phyloP scores from a whole-genome alignment of 2,888 invertebrate genomes.

The Cancer borealis region DNA sequence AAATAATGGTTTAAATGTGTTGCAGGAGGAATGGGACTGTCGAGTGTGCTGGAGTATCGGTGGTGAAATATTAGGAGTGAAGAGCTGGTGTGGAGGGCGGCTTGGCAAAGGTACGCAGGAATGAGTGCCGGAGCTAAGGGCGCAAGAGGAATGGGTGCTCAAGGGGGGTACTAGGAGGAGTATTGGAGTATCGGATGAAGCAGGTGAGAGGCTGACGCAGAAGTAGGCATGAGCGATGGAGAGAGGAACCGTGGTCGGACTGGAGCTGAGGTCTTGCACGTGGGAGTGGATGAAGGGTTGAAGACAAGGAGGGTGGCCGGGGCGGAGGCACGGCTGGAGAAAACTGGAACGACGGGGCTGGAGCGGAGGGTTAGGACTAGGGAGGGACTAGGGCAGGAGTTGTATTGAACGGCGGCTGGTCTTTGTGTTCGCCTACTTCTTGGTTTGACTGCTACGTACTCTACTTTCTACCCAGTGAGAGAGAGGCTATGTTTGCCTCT shows the following conservation, averaged over 20 bases:
- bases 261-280: background rate
- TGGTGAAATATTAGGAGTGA: background rate
- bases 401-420: slow-evolving; percentile 10
- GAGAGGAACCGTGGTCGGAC: background rate
- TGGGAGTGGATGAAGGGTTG: background rate
- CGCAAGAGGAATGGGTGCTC: background rate
- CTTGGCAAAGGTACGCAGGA: background rate
- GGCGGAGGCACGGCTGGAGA: background rate
- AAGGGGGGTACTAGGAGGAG: background rate
- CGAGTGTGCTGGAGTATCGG: background rate
- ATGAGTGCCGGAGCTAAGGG: background rate
- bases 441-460: slow-evolving; percentile 17
- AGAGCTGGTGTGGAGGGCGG: background rate
- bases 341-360: background rate
- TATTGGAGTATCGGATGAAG: background rate
- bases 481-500: background rate
- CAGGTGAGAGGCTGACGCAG: background rate
- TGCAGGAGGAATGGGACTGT: background rate
- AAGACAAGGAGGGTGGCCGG: background rate
- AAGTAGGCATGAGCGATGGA: background rate
- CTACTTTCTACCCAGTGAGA: background rate
- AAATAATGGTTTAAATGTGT: no score
- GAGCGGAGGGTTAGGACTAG: background rate
- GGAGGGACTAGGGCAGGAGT: background rate
- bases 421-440: slow-evolving; percentile 17